Evolutionary conservation across 2,113 vertebrate species (phyloP), one percentile per base, ranked within the genome.

Genomic region (Rissa tridactyla): DNA sequence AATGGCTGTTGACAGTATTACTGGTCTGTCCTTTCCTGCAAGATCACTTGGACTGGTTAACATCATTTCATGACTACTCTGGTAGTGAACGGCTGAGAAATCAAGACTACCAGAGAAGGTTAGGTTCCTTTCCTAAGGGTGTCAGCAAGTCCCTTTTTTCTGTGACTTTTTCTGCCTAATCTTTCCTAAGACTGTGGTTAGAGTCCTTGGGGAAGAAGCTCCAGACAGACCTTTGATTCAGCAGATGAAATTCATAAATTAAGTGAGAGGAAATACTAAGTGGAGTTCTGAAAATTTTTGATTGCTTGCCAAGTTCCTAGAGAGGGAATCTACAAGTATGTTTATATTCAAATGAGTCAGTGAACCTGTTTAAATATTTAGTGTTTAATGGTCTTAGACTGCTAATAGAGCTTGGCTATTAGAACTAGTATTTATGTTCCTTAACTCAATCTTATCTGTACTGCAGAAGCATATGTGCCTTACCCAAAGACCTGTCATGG

Each of bases 261-360:
- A 92, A 88, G 80, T 72, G 73, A 52, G 69, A 93, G 76, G 90
- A 94, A 96, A 40, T 90, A 44, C 34, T 90, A 60, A 91, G 73
- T 76, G 61, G 76, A 86, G 64, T 85, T 91, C 61, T 82, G 85
- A 92, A 92, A 58, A 25, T 25, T 80, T 88, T 95, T 96, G 75
- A 86, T 89, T 57, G 66, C 61, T 93, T 87, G 96, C 86, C 88
- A 97, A 84, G 77, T 90, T 93, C 65, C 73, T 93, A 84, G 88
- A 95, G 88, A 80, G 88, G 84, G n/a, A 72, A 30, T 82, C 49
- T 91, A 46, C 65, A 49, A 61, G 52, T 52, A 72, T 83, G 52
- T 94, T 95, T 94, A 72, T 57, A 36, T 92, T 91, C 49, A 13
- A 17, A 76, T 68, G 52, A 92, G 57, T 86, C 65, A 76, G 34